Evolutionary conservation across 2,113 vertebrate species (phyloP), one percentile per base, ranked within the genome.

Genomic region (Clarias macrocephalus): DNA sequence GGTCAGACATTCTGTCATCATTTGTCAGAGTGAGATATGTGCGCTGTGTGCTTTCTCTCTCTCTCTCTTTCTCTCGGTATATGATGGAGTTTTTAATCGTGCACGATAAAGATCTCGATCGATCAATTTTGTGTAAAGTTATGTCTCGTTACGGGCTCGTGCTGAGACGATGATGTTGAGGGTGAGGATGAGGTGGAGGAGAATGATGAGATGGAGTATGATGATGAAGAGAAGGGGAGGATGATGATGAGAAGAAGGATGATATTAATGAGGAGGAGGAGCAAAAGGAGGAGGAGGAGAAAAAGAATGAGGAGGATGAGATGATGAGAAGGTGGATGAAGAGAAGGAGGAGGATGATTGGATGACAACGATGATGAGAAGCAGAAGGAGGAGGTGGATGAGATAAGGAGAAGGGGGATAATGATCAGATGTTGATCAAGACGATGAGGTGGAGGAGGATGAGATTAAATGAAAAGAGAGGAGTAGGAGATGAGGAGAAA

Each of bases 91-190:
- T 84, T 73, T 84, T 59, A 66, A 12, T 12, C 59, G 33, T 63
- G 33, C 62, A 18, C 42, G 13, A 52, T 18, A 70, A 25, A 48
- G 42, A 76, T 52, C 73, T 23, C 19, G 57, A 59, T 19, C 28
- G 80, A 65, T 82, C 60, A 23, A 63, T 62, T 3, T 62, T 19
- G 21, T 28, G 23, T 37, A n/a, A 48, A 63, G 19, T 11, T 73
- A 23, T 10, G 13, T 62, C 59, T 70, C 10, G 65, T 83, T 83
- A 56, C n/a, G 72, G 11, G 3, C 83, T 72, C 83, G 42, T 28
- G 52, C 82, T 72, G 48, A 90, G 90, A 91, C 88, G 79, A 75
- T 87, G 89, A 90, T 89, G 52, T 37, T 37, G 33, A 37, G 33
- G 33, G 33, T 37, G 33, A 37, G 33, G 33, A 37, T 37, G 33